Evolutionary conservation across 2,888 invertebrate species (phyloP), one percentile per base, ranked within the genome.

Genomic region (Busseola fusca): DNA sequence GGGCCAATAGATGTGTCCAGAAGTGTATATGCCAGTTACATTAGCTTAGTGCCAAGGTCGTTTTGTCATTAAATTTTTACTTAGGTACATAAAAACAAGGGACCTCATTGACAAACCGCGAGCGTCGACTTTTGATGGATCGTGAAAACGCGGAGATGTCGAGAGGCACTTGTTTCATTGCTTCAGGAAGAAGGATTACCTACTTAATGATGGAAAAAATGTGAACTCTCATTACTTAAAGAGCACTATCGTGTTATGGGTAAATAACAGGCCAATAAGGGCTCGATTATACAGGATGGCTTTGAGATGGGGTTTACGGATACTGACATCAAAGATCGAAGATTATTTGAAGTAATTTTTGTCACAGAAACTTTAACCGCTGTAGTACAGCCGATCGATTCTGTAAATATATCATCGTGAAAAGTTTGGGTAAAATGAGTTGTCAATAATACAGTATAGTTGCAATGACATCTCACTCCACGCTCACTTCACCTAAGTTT

Each of bases 111-210:
- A 68, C 54, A 72, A 78, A 48, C 71, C 56, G 14, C 54, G 40
- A 59, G 65, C 72, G 73, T 73, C 62, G 58, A 64, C 34, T n/a
- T 76, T 69, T 75, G 75, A 81, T 80, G 69, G 72, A 58, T 56
- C 71, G 45, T 74, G 60, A 80, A 52, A 78, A 74, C 42, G 3
- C 62, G 12, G 48, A 75, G 54, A 77, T 59, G 68, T 58, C 52
- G 64, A n/a, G 58, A 64, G 57, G 34, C 74, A 70, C 66, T 78
- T 74, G 56, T 54, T 70, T 67, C 60, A 67, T 74, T 70, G 57
- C 64, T 42, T 30, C 21, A 30, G 12, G 57, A 3, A 40, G 27
- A 57, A 60, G 18, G 27, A 69, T 45, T 60, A 27, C 42, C 0
- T 27, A 48, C 37, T 40, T 40, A 25, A 27, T 27, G n/a, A n/a